Percentiles rank a stretch among this genome's conserved stretches.
Conservation (phyloP, 1,140 invertebrate genomes). For the Dryas iulia region DNA sequence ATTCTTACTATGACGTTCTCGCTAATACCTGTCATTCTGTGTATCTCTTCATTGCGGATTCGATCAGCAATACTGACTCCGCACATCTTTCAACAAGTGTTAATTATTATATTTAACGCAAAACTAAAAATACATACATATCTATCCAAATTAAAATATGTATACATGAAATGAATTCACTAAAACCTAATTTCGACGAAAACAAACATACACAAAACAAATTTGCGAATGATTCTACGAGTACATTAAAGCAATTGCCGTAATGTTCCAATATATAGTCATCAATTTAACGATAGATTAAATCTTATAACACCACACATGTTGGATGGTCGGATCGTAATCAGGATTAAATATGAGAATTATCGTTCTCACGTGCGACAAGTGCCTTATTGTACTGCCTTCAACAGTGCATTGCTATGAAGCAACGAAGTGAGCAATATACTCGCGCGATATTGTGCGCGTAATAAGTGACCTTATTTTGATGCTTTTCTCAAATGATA, state of each 20-base stretch:
- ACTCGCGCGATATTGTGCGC: slow-evolving; percentile 52
- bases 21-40: too few relatives aligned
- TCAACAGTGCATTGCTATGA: slow-evolving; percentile 35
- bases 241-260: not conserved
- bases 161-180: too few relatives aligned
- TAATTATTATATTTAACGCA: too few relatives aligned
- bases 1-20: too few relatives aligned
- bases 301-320: not conserved
- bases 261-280: not conserved
- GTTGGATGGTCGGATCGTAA: slow-evolving; percentile 1
- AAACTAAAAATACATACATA: too few relatives aligned
- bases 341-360: slow-evolving; percentile 29
- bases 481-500: slow-evolving; percentile 52
- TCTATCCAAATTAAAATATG: too few relatives aligned
- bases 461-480: slow-evolving; percentile 54
- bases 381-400: slow-evolving; percentile 35
- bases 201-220: not conserved
- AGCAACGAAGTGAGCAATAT: slow-evolving; percentile 50
- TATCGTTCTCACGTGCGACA: slow-evolving; percentile 27
- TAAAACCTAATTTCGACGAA: not conserved
- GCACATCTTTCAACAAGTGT: too few relatives aligned
- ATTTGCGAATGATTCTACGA: not conserved
- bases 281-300: slow-evolving; percentile 2
- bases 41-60: too few relatives aligned
- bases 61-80: too few relatives aligned